Conservation (phyloP, 2,113 vertebrate species). For the Irena cyanogastra region DNA sequence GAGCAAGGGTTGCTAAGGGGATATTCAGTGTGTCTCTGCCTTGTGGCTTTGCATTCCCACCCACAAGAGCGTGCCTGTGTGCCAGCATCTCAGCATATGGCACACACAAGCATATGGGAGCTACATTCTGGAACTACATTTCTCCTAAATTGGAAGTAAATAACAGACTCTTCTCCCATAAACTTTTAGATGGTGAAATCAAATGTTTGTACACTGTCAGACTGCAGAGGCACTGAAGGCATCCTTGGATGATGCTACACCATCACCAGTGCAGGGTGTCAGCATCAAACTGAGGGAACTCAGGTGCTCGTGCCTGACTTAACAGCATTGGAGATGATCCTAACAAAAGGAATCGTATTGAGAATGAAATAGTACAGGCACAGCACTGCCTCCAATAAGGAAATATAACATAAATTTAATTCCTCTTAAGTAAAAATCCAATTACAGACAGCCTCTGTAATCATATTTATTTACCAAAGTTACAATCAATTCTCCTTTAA, state of each 20-base stretch:
- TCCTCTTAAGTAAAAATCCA: slow-evolving; percentile 13
- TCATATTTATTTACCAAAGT: slow-evolving; percentile 5
- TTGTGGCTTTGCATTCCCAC: not conserved
- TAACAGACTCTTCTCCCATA: slow-evolving; percentile 19
- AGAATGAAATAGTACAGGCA: not conserved
- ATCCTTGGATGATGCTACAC: not conserved
- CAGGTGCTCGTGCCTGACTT: not conserved
- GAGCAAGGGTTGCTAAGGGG: not conserved
- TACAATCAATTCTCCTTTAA: slow-evolving; percentile 32
- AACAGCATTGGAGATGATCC: not conserved
- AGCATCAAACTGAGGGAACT: not conserved
- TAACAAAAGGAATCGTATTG: not conserved
- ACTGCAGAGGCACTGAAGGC: not conserved
- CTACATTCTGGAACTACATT: slow-evolving; percentile 7
- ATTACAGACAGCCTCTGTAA: slow-evolving; percentile 19
- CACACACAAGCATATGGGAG: slow-evolving; percentile 20
- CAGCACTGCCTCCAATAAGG: not conserved
- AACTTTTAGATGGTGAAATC: slow-evolving; percentile 27
- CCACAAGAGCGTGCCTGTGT: not conserved
- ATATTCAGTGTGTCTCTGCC: not conserved
- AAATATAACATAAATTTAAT: slow-evolving; percentile 1
- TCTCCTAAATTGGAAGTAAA: slow-evolving; percentile 23
- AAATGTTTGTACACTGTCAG: not conserved
- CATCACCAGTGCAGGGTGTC: not conserved
- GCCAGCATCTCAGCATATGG: not conserved